Evolutionary conservation across 2,113 vertebrate species (phyloP).

Genomic region (Oreocharis arfaki): DNA sequence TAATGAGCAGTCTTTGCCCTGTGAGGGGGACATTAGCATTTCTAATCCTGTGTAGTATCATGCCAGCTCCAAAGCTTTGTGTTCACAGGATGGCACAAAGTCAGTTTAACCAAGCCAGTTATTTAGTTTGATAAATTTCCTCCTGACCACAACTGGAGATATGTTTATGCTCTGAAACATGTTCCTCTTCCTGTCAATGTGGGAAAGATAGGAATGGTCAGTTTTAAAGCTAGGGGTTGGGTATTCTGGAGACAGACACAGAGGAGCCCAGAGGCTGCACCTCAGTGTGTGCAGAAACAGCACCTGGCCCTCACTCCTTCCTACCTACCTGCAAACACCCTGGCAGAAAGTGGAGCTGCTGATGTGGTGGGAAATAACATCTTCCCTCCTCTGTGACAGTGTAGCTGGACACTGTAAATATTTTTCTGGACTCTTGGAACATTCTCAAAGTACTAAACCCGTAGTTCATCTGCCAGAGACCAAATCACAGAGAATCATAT

Average conservation of each 20-base stretch:
- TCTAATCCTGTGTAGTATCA: background rate
- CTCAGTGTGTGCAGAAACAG: fast-evolving
- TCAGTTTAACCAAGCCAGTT: background rate
- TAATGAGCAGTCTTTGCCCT: background rate
- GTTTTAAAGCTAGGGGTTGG: background rate
- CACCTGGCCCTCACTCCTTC: background rate
- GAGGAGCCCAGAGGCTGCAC: background rate
- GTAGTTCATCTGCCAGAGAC: background rate
- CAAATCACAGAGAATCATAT: background rate
- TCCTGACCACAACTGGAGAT: background rate
- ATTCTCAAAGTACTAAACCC: background rate
- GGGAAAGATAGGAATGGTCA: background rate
- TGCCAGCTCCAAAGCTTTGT: background rate
- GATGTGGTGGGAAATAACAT: background rate
- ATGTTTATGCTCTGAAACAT: background rate
- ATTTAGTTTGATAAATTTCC: background rate
- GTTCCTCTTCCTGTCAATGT: background rate
- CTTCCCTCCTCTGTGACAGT: background rate
- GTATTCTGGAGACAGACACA: background rate
- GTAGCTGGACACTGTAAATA: background rate
- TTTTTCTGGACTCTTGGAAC: background rate
- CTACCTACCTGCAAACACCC: background rate
- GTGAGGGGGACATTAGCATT: background rate
- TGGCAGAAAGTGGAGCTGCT: background rate
- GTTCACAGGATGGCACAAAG: background rate